These are phyloP conservation scores for Meleagris gallopavo DNA, from an alignment of 2,113 vertebrate genomes.

Conservation along the genomic window DNA sequence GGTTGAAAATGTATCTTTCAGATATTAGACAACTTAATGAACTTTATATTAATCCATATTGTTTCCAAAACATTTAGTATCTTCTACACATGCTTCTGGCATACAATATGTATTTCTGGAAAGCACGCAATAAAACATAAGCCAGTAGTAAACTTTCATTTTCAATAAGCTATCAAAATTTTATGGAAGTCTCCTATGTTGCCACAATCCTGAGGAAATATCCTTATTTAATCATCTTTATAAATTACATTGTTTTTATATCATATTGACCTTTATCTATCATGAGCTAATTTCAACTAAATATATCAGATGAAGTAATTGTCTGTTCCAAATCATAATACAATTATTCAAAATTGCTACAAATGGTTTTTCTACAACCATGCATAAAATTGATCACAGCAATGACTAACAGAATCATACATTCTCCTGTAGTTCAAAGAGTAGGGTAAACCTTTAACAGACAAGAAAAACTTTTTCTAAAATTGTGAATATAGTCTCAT, in stretches of 20 bases:
- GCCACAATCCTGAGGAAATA: not conserved
- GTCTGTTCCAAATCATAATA: not conserved
- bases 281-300: not conserved
- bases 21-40: not conserved
- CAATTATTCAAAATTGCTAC: not conserved
- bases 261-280: not conserved
- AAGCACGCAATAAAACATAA: not conserved
- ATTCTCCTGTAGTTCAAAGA: not conserved
- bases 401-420: not conserved
- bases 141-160: not conserved
- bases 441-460: not conserved
- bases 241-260: not conserved
- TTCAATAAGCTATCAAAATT: not conserved
- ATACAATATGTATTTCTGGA: rapidly evolving
- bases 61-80: not conserved
- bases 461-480: not conserved
- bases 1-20: not conserved
- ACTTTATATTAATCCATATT: not conserved
- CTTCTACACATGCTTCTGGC: not conserved
- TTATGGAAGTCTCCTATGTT: not conserved
- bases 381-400: not conserved
- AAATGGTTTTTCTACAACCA: not conserved
- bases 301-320: not conserved
- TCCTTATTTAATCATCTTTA: not conserved
- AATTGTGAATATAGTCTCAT: not conserved